Evolutionary conservation across 1,140 invertebrate species (phyloP), one percentile per base, ranked within the genome.

Genomic region (Eumaeus atala): DNA sequence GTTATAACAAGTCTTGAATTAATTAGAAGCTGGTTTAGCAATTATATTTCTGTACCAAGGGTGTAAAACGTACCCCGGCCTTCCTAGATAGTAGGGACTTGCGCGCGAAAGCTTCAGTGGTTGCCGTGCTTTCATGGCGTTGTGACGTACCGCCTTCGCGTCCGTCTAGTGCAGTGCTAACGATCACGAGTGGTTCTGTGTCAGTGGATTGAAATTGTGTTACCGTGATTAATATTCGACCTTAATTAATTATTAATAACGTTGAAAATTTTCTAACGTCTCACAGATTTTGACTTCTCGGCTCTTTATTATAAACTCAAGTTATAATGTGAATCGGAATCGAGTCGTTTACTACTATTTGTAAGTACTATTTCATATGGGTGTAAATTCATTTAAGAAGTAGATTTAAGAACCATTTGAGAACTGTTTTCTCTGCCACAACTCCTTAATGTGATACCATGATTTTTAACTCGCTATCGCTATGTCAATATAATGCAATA

Each of bases 31-130:
- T 44, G 9, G 12, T 44, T 44, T 44, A 16, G 16, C 40, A 44
- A 44, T 44, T 14, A 18, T 40, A n/a, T 40, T 40, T 44, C 40
- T 16, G 40, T 44, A 51, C 37, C 50, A 51, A 51, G 55, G 57
- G 67, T 40, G 11, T 12, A 51, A 34, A 16, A 18, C 33, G 16
- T 28, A 33, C 33, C 33, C 48, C 48, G 28, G 33, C 21, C 33
- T 33, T 14, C 33, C 48, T 49, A 28, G 33, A n/a, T n/a, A 34
- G 18, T 9, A 28, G 18, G 72, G 79, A 64, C 72, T 75, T 83
- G 82, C 79, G 81, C 81, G 71, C 66, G 66, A 38, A 54, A 58
- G 55, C 59, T 40, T 65, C 69, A 84, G 81, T 84, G 57, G 57
- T 68, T 53, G 64, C 67, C 76, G 81, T 51, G 81, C 49, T 59